Evolutionary conservation across 2,888 invertebrate species (phyloP).

Genomic region (Dascillus cervinus): DNA sequence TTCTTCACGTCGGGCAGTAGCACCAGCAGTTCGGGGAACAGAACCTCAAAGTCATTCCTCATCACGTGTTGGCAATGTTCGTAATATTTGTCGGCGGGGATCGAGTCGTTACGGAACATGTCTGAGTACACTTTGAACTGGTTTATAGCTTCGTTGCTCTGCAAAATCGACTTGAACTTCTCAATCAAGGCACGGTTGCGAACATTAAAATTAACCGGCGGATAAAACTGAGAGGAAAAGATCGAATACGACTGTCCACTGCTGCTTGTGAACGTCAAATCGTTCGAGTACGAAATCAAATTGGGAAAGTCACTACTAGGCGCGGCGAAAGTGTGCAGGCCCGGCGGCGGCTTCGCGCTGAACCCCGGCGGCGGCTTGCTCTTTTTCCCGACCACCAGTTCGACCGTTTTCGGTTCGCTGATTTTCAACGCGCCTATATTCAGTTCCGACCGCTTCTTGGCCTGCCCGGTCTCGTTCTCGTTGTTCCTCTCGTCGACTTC

Average conservation of each 20-base stretch:
- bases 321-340: conserved; percentile 48
- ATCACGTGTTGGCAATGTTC: conserved; percentile 61
- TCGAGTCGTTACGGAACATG: conserved; percentile 64
- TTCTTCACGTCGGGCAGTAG: conserved; percentile 82
- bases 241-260: conserved; percentile 66
- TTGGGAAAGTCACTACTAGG: conserved; percentile 1
- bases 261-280: conserved; percentile 74
- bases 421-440: conserved; percentile 43
- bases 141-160: conserved; percentile 47
- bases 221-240: conserved; percentile 43
- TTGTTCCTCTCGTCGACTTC: neutral
- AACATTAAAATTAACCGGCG: conserved; percentile 57
- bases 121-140: conserved; percentile 73
- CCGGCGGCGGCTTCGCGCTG: conserved; percentile 47
- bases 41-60: conserved; percentile 54
- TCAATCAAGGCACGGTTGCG: conserved; percentile 65
- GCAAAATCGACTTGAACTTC: conserved; percentile 56
- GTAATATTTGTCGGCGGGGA: conserved; percentile 68
- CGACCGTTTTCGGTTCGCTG: conserved; percentile 17
- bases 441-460: conserved; percentile 48
- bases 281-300: conserved; percentile 50
- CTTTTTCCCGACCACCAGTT: conserved; percentile 32
- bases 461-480: conserved; percentile 20
- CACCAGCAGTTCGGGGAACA: conserved; percentile 79
- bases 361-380: conserved; percentile 47